Base-by-base conservation (phyloP, 2,888 invertebrate genomes). In the Lithodes maja region DNA sequence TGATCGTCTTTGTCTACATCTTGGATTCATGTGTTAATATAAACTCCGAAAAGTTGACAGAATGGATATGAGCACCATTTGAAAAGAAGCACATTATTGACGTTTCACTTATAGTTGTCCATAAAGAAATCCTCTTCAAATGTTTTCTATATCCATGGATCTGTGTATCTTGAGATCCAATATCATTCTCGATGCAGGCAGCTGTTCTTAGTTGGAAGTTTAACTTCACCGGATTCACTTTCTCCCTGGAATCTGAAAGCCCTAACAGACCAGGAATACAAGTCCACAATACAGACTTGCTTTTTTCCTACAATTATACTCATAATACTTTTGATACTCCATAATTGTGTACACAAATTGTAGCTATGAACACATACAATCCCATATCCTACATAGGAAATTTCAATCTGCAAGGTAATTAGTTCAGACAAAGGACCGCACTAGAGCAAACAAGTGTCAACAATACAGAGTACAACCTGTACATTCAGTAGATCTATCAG, bases 381-480 rank as follows among this genome's bases (percentile, higher is more conserved):
- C 86, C 82, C 82, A 82, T 82, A 86, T 77, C 80, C 86, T 86
- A 86, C 71, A 77, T 82, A 86, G 86, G 86, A 88, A 88, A 80
- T 81, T 81, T 81, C 84, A 88, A 85, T 84, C 77, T 84, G 88
- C 84, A 88, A 84, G 81, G 84, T 88, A 87, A 82, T 82, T 86
- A 86, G 81, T 86, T 80, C 81, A 82, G 71, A 86, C 77, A 82
- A 77, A 86, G 86, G 77, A 86, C 82, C 86, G 75, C 86, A 86
- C 82, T 77, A 86, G 86, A 86, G 82, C 86, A 86, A 86, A 86
- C 86, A 86, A 86, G 79, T 86, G 86, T 86, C 82, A 86, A 81
- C 86, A 86, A 86, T 86, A 86, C 86, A 86, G 81, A 82, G 75
- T 82, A 86, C 82, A 86, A 82, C 86, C 82, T 74, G 82, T 82